A percentile compares a stretch with the other conserved stretches of the same genome.
These are phyloP conservation scores for Drosophila virilis DNA, from an alignment of 1,140 invertebrate species.

Conservation along the genomic window DNA sequence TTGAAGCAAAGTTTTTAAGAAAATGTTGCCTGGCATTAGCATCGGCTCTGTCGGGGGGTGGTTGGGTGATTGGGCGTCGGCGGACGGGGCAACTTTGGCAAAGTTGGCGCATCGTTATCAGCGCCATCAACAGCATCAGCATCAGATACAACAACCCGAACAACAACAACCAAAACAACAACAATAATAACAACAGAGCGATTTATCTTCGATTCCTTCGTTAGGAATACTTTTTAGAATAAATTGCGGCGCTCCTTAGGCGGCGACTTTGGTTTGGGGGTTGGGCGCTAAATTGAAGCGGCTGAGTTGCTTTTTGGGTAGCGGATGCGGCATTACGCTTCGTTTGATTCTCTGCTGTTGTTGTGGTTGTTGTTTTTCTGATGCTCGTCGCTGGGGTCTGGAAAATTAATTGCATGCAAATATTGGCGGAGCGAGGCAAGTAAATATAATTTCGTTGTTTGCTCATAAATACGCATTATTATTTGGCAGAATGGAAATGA, in stretches of 20 bases:
- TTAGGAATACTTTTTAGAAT: constrained; percentile 79
- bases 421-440: constrained; percentile 74
- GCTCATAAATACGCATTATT: constrained; percentile 80
- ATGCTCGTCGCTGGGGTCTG: constrained; percentile 34
- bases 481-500: constrained; percentile 64
- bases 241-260: constrained; percentile 55
- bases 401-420: constrained; percentile 83
- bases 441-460: constrained; percentile 83
- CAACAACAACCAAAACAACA: constrained; percentile 42
- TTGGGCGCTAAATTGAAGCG: constrained; percentile 4
- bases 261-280: background rate
- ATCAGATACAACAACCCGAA: constrained; percentile 52
- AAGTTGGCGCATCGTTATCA: constrained; percentile 77
- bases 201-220: constrained; percentile 76
- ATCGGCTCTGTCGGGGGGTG: background rate
- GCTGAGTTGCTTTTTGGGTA: constrained; percentile 26
- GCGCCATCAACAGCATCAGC: constrained; percentile 67
- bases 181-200: constrained; percentile 46
- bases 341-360: constrained; percentile 29
- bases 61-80: background rate
- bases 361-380: constrained; percentile 13
- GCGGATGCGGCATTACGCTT: constrained; percentile 32
- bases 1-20: constrained; percentile 70
- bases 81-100: constrained; percentile 55
- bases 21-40: constrained; percentile 64